Evolutionary conservation across 2,888 invertebrate species (phyloP).

Genomic region (Cephus pygmeus): DNA sequence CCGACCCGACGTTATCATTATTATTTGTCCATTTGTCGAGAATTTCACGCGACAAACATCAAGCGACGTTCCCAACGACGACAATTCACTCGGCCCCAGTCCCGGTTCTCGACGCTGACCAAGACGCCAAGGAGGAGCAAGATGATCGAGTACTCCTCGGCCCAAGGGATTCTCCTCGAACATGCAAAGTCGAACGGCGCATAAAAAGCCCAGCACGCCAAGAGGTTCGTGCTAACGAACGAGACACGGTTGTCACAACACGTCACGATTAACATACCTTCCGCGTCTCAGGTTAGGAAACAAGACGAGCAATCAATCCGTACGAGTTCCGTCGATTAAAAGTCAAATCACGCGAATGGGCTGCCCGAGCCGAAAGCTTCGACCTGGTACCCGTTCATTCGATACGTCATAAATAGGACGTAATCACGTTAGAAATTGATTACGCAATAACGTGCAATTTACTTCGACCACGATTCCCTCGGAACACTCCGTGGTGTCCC

Average conservation of each 20-base stretch:
- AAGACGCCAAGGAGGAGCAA: background rate
- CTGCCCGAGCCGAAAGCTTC: background rate
- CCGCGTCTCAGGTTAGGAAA: background rate
- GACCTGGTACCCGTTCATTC: background rate
- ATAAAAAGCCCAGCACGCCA: conserved; percentile 3
- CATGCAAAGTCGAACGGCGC: conserved; percentile 10
- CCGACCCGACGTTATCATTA: background rate
- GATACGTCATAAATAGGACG: background rate
- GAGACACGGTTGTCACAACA: conserved; percentile 14
- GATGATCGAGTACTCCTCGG: conserved; percentile 8
- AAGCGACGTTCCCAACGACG: background rate
- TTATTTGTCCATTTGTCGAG: background rate
- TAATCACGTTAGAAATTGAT: background rate
- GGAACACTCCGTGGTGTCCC: background rate
- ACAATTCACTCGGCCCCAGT: background rate
- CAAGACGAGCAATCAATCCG: conserved; percentile 13
- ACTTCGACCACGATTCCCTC: background rate
- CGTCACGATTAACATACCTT: conserved; percentile 22
- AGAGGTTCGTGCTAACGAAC: conserved; percentile 12
- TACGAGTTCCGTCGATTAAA: conserved; percentile 26
- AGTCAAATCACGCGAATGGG: conserved; percentile 27
- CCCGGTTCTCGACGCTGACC: background rate
- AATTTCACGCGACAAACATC: background rate
- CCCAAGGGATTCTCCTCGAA: conserved; percentile 13
- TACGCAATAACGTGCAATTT: background rate